phyloP scores from a whole-genome alignment of 2,113 vertebrate genomes.

The Pterocles burchelli region DNA sequence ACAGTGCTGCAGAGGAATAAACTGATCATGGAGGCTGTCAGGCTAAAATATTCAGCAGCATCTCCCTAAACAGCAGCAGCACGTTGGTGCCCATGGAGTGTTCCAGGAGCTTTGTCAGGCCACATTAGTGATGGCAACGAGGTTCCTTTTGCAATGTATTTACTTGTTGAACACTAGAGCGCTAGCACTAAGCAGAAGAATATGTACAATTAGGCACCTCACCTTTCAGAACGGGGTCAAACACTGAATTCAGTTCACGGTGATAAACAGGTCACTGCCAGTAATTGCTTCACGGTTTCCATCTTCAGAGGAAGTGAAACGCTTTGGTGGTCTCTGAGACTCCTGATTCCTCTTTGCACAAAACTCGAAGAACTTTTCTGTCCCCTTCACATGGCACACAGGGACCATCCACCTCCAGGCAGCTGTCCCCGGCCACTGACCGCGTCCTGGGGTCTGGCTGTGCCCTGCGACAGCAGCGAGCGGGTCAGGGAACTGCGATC shows the following conservation, averaged over 20 bases:
- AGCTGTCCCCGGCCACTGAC: neutral
- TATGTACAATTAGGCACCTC: neutral
- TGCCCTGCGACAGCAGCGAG: neutral
- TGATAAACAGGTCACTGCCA: neutral
- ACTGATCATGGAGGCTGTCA: no score
- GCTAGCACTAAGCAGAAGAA: neutral
- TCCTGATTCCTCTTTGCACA: neutral
- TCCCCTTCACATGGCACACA: neutral
- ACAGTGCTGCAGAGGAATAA: neutral
- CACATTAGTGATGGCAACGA: rapidly evolving
- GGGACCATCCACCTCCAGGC: neutral
- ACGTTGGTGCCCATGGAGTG: neutral
- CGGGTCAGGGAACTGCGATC: rapidly evolving
- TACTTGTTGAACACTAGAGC: neutral
- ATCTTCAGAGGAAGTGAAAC: conserved; percentile 35
- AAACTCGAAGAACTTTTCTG: conserved; percentile 22
- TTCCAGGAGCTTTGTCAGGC: neutral
- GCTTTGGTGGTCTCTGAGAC: neutral
- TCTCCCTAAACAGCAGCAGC: neutral
- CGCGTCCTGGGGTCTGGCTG: rapidly evolving
- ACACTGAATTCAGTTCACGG: neutral
- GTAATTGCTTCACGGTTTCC: neutral
- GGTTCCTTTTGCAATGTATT: neutral
- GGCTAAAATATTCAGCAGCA: neutral
- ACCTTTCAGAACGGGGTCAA: neutral